A percentile compares a stretch with the other conserved stretches of the same genome.
phyloP scores from a whole-genome alignment of 2,113 vertebrate species.

The Agapornis roseicollis region DNA sequence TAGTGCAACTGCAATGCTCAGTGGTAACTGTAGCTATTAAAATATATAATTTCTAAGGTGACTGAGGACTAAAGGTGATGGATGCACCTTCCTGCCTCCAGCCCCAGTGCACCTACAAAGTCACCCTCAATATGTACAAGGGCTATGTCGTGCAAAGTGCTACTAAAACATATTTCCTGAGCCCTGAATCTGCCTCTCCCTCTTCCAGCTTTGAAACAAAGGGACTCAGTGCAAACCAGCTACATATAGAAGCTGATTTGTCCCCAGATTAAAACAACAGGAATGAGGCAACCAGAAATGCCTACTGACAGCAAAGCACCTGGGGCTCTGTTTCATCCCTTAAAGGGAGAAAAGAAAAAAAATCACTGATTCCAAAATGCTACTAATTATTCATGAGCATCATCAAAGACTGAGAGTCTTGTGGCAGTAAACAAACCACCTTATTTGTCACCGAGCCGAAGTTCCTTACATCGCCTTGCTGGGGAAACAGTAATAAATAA shows the following conservation, averaged over 20 bases:
- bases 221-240: background rate
- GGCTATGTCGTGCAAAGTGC: rapidly evolving
- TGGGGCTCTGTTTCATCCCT: background rate
- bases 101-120: background rate
- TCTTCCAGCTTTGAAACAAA: background rate
- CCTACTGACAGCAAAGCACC: background rate
- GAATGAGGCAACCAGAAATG: background rate
- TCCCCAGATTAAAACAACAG: background rate
- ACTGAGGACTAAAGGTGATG: background rate
- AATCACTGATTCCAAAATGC: conserved; percentile 5
- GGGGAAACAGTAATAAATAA: background rate
- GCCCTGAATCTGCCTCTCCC: background rate
- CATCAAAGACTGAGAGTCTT: background rate
- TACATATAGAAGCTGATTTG: conserved; percentile 11
- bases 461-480: background rate
- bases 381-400: conserved; percentile 38
- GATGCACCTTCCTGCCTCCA: background rate
- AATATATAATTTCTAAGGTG: background rate
- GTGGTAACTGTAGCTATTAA: background rate
- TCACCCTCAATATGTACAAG: background rate
- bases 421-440: background rate
- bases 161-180: background rate
- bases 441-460: background rate
- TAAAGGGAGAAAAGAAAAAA: conserved; percentile 28
- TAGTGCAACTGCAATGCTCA: background rate